Conservation (phyloP, 2,113 vertebrate species). For the Promerops cafer region DNA sequence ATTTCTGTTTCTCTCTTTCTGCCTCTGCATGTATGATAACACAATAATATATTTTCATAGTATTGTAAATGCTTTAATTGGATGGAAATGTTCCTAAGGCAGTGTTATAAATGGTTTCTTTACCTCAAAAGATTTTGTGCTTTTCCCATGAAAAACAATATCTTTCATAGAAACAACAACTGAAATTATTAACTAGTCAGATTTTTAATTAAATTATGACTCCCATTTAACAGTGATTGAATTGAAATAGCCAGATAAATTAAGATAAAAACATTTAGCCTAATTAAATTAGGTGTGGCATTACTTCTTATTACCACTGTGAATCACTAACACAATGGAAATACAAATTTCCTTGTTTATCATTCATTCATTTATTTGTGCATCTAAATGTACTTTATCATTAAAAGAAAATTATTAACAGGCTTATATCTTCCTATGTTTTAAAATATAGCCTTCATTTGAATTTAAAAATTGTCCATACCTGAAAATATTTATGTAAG, state of each 20-base stretch:
- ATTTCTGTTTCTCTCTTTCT: not conserved
- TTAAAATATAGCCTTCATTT: not conserved
- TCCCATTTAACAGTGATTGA: slow-evolving; percentile 53
- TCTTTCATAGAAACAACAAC: slow-evolving; percentile 59
- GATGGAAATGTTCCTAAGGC: slow-evolving; percentile 9
- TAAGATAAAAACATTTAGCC: slow-evolving; percentile 38
- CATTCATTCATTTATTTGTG: not conserved
- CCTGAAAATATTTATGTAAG: not conserved
- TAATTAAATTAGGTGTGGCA: slow-evolving; percentile 63
- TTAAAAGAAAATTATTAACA: not conserved
- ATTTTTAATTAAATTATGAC: slow-evolving; percentile 64
- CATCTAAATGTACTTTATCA: not conserved
- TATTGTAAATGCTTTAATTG: not conserved
- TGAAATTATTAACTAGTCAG: slow-evolving; percentile 57
- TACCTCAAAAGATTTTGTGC: slow-evolving; percentile 14
- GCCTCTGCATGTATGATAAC: not conserved
- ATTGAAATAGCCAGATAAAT: slow-evolving; percentile 60
- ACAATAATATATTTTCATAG: not conserved
- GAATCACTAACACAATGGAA: not conserved
- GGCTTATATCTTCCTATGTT: not conserved
- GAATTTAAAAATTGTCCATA: not conserved
- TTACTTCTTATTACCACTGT: slow-evolving; percentile 28
- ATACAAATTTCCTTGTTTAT: not conserved
- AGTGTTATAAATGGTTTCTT: not conserved
- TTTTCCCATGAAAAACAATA: slow-evolving; percentile 6